These are phyloP conservation scores for Scortum barcoo DNA, from an alignment of 2,113 vertebrate genomes.

Conservation along the genomic window DNA sequence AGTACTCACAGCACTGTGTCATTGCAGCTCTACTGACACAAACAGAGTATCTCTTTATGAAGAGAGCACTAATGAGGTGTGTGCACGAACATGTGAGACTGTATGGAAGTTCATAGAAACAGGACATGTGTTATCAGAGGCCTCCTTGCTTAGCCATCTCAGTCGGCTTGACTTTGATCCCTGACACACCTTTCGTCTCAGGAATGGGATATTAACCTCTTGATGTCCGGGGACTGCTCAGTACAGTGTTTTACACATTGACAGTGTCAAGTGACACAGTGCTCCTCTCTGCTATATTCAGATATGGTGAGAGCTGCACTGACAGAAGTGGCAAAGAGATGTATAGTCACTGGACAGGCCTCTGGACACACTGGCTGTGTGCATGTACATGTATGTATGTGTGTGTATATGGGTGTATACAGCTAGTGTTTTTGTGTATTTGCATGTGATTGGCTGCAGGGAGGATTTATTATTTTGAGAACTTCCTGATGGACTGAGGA, in stretches of 20 bases:
- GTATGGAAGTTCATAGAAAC: conserved; percentile 5
- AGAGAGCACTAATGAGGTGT: not conserved
- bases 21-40: not conserved
- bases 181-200: conserved; percentile 24
- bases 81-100: not conserved
- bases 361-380: conserved; percentile 11
- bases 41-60: not conserved
- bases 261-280: conserved; percentile 60
- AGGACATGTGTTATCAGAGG: not conserved
- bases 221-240: conserved; percentile 13
- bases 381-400: not conserved
- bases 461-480: conserved; percentile 46
- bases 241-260: conserved; percentile 42
- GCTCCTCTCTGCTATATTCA: conserved; percentile 67
- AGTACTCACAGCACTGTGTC: not conserved
- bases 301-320: conserved; percentile 60
- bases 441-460: conserved; percentile 7
- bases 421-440: conserved; percentile 24
- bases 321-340: conserved; percentile 33
- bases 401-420: not conserved
- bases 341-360: not conserved
- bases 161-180: conserved; percentile 9
- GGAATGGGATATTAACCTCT: conserved; percentile 14
- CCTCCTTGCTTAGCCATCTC: not conserved
- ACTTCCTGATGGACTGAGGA: not conserved